phyloP scores from a whole-genome alignment of 2,888 invertebrate genomes.

The Tetragnatha montana region DNA sequence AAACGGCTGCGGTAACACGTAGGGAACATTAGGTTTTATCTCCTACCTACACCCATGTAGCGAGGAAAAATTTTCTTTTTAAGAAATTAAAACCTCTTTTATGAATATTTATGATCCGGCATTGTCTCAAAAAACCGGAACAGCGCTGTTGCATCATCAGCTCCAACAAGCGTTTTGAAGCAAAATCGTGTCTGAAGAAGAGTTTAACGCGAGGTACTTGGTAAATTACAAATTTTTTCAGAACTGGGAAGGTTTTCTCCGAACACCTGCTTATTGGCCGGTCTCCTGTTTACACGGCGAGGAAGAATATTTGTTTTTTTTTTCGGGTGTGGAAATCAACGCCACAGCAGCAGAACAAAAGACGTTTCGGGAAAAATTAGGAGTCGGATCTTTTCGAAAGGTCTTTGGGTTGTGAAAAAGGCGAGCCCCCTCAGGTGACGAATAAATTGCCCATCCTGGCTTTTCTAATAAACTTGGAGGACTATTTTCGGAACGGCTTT shows the following conservation, averaged over 20 bases:
- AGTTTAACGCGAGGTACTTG: constrained; percentile 1
- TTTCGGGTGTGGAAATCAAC: background rate
- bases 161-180: background rate
- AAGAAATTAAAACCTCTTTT: constrained; percentile 22
- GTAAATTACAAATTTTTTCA: constrained; percentile 3
- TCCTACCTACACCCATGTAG: background rate
- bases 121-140: constrained; percentile 5
- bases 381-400: background rate
- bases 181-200: constrained; percentile 7
- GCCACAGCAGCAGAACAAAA: background rate
- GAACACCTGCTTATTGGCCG: background rate
- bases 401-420: background rate
- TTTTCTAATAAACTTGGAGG: background rate
- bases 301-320: background rate
- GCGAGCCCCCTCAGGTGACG: background rate
- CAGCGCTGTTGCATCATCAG: background rate
- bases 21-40: background rate
- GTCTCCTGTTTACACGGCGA: background rate
- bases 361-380: background rate
- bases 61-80: background rate
- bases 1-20: background rate
- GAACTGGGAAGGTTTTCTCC: background rate
- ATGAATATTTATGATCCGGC: constrained; percentile 32
- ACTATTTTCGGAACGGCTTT: background rate
- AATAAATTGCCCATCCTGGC: background rate